A percentile compares a stretch with the other conserved stretches of the same genome.
Conservation (phyloP, 2,797 vertebrate species). For the Megalops cyprinoides region DNA sequence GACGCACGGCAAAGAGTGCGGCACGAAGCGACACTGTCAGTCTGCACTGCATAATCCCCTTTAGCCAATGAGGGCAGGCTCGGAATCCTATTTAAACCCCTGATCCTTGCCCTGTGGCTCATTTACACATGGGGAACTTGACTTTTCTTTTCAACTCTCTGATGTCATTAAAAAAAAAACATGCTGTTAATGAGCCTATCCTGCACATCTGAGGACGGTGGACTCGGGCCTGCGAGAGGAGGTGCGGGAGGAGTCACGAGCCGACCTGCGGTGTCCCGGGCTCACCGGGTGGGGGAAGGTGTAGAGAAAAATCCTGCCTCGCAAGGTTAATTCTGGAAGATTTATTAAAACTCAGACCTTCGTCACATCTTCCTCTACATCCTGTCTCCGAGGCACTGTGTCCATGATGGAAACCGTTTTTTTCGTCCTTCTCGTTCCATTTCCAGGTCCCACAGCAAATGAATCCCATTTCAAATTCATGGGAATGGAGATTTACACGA, state of each 20-base stretch:
- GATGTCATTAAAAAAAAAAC: slow-evolving; percentile 6
- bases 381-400: neutral
- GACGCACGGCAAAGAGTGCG: neutral
- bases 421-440: neutral
- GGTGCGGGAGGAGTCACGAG: neutral
- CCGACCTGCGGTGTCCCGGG: neutral
- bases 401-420: neutral
- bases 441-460: neutral
- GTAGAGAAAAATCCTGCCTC: neutral
- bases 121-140: neutral
- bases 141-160: slow-evolving; percentile 20
- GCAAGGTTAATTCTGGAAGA: slow-evolving; percentile 4
- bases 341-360: slow-evolving; percentile 1
- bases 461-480: slow-evolving; percentile 7
- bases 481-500: slow-evolving; percentile 4
- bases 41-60: neutral
- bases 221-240: neutral
- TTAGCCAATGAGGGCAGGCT: neutral
- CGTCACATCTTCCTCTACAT: neutral
- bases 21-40: neutral
- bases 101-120: neutral
- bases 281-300: neutral
- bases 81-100: neutral
- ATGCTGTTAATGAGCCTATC: neutral
- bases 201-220: neutral